Conservation (phyloP, 2,113 vertebrate species). For the Apodemus sylvaticus region DNA sequence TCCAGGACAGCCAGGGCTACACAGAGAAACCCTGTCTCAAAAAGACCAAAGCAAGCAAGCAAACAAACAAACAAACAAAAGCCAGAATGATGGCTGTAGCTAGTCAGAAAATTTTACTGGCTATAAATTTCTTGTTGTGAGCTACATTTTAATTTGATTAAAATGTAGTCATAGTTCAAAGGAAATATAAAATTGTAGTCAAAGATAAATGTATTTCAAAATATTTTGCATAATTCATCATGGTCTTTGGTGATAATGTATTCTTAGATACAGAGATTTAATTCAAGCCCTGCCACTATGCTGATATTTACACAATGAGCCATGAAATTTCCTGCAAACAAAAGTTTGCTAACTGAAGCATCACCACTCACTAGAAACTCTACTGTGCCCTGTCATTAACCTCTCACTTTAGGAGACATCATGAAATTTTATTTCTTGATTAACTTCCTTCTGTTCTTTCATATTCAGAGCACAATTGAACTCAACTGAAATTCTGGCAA, state of each 20-base stretch:
- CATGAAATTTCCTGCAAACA: neutral
- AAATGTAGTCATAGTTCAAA: slow-evolving; percentile 18
- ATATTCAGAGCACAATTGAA: neutral
- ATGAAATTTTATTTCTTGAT: slow-evolving; percentile 21
- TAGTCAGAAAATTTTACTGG: neutral
- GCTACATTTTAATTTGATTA: neutral
- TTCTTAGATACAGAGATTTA: neutral
- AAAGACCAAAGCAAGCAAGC: too few relatives aligned
- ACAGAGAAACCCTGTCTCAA: too few relatives aligned
- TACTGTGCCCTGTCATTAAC: neutral
- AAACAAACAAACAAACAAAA: too few relatives aligned
- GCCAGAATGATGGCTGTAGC: neutral
- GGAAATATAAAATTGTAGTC: neutral
- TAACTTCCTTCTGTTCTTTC: neutral
- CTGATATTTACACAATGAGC: neutral
- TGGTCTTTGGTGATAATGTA: slow-evolving; percentile 29
- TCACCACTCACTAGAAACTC: neutral
- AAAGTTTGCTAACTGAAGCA: neutral
- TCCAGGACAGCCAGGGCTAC: too few relatives aligned
- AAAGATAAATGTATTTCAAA: neutral
- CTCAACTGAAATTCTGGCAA: neutral
- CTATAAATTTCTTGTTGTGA: neutral
- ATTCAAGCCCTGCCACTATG: neutral
- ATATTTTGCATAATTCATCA: neutral
- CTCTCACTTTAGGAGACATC: slow-evolving; percentile 6